phyloP scores from a whole-genome alignment of 2,113 vertebrate species.

The Entomyzon cyanotis region DNA sequence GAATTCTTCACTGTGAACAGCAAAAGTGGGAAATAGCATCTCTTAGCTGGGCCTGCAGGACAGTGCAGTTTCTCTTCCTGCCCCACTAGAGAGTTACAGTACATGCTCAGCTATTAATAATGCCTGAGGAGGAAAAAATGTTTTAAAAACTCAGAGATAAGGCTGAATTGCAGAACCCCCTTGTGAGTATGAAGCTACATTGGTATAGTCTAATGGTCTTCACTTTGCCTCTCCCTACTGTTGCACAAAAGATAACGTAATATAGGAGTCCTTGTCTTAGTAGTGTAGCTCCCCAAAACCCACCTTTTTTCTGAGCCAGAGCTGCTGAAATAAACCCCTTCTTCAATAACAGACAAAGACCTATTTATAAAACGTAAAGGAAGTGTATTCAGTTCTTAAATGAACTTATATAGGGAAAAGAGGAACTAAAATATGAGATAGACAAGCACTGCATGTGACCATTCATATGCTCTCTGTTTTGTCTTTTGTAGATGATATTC shows the following conservation, averaged over 20 bases:
- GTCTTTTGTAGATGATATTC: conserved; percentile 74
- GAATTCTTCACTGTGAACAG: background rate
- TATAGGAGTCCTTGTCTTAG: background rate
- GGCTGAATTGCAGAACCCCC: background rate
- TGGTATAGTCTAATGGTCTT: background rate
- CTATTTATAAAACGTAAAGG: background rate
- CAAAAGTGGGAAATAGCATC: background rate
- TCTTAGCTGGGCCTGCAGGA: background rate
- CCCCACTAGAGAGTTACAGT: background rate
- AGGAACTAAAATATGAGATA: background rate
- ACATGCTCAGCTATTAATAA: background rate
- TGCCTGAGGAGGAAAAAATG: background rate
- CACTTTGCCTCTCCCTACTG: background rate
- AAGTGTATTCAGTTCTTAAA: background rate
- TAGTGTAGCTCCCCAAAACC: background rate
- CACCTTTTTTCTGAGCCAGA: background rate
- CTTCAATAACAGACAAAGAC: background rate
- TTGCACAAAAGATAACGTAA: background rate
- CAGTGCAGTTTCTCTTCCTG: background rate
- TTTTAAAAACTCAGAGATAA: background rate
- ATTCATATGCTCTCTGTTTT: background rate
- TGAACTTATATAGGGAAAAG: background rate
- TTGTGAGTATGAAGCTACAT: background rate
- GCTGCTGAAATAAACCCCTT: background rate
- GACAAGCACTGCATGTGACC: background rate